Percentiles rank a stretch among this genome's conserved stretches.
Conservation (phyloP, 2,113 vertebrate species). For the Percopsis transmontana region DNA sequence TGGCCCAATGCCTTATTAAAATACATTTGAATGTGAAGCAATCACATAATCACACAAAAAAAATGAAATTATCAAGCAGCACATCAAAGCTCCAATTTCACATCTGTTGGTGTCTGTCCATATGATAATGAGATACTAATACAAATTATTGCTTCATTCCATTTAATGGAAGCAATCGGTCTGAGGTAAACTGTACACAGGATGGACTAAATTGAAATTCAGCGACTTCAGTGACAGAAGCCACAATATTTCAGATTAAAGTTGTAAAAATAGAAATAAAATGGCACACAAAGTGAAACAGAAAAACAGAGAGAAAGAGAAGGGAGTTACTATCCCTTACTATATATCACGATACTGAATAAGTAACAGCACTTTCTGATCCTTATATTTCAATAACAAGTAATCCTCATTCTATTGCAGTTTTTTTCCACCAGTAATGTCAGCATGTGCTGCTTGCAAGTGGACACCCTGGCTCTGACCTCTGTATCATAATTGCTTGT, state of each 20-base stretch:
- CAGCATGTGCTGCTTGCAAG: constrained; percentile 53
- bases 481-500: constrained; percentile 72
- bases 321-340: constrained; percentile 64
- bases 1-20: neutral
- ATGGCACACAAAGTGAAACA: neutral
- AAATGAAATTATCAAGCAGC: too few species aligned
- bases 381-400: constrained; percentile 65
- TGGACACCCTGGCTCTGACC: constrained; percentile 53
- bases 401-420: constrained; percentile 58
- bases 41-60: neutral
- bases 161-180: too few species aligned
- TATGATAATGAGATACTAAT: too few species aligned
- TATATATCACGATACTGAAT: constrained; percentile 48
- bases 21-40: neutral
- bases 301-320: constrained; percentile 12
- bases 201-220: too few species aligned
- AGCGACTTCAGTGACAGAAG: too few species aligned
- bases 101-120: too few species aligned
- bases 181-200: too few species aligned
- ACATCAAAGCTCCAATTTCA: too few species aligned
- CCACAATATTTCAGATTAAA: too few species aligned
- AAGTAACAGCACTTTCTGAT: constrained; percentile 39
- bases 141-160: too few species aligned
- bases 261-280: neutral
- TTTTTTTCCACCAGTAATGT: constrained; percentile 49